phyloP scores from a whole-genome alignment of 35 echinoderm and acorn worm species.

The Ophioderma brevispina region DNA sequence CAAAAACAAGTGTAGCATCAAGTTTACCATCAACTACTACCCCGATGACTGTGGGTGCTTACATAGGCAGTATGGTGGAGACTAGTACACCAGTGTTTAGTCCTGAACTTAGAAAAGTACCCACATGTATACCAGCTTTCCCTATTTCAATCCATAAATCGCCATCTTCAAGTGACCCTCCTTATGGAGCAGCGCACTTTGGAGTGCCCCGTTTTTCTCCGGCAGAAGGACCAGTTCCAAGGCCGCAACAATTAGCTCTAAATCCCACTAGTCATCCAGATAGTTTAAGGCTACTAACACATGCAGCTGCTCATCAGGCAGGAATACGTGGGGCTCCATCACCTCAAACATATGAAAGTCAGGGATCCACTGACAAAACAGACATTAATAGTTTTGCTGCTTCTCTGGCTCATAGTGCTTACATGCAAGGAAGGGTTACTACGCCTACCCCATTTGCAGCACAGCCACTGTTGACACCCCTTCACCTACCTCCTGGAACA shows the following conservation, averaged over 20 bases:
- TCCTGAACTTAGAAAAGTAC: background rate
- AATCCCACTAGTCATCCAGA: background rate
- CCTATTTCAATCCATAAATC: background rate
- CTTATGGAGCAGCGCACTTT: background rate
- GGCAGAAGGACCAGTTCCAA: background rate
- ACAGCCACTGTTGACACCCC: background rate
- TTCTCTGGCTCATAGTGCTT: background rate
- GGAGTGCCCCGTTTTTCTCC: background rate
- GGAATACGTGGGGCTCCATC: background rate
- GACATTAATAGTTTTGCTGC: background rate
- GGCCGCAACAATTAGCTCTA: background rate
- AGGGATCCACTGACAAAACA: background rate
- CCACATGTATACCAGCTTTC: background rate
- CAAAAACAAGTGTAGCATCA: background rate
- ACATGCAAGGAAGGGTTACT: background rate
- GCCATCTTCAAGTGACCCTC: background rate
- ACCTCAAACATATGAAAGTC: background rate
- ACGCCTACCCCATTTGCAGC: background rate
- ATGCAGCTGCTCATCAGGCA: background rate
- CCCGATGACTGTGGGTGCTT: background rate
- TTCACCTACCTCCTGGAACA: slow-evolving; percentile 20
- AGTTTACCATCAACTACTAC: background rate
- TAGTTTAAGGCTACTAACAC: background rate
- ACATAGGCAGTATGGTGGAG: background rate
- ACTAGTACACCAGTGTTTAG: background rate